These are phyloP conservation scores for Phyllotreta striolata DNA, from an alignment of 2,888 invertebrate genomes.

Conservation along the genomic window DNA sequence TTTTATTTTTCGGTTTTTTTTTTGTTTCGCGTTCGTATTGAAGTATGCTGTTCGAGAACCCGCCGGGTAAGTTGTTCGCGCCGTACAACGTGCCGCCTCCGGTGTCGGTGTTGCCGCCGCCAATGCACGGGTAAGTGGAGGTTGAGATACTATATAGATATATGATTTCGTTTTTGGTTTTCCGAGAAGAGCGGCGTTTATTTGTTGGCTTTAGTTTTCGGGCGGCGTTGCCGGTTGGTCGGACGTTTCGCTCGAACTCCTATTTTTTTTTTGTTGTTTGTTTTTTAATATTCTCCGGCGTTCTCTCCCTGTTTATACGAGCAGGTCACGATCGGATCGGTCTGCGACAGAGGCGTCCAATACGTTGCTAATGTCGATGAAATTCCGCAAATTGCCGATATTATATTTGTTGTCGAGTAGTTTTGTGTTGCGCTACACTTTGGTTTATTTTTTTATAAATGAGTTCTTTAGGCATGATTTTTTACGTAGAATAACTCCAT, in stretches of 20 bases:
- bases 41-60: constrained; percentile 76
- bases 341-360: no score
- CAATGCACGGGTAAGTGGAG: constrained; percentile 56
- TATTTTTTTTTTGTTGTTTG: constrained; percentile 17
- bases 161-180: constrained; percentile 13
- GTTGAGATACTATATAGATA: constrained; percentile 2
- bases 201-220: constrained; percentile 24
- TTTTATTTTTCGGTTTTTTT: constrained; percentile 28
- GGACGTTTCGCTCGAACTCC: constrained; percentile 1
- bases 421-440: no score
- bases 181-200: constrained; percentile 31
- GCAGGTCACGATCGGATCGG: neutral
- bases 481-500: no score
- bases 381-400: no score
- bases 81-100: constrained; percentile 78
- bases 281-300: constrained; percentile 3
- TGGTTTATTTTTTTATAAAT: no score
- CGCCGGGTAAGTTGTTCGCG: constrained; percentile 71
- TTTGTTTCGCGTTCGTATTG: constrained; percentile 14
- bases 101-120: constrained; percentile 56
- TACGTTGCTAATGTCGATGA: no score
- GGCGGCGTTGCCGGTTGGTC: constrained; percentile 34
- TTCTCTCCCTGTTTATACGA: neutral
- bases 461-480: no score
- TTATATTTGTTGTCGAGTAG: no score